Base-by-base conservation (phyloP, 2,888 invertebrate species). In the Achlya flavicornis region DNA sequence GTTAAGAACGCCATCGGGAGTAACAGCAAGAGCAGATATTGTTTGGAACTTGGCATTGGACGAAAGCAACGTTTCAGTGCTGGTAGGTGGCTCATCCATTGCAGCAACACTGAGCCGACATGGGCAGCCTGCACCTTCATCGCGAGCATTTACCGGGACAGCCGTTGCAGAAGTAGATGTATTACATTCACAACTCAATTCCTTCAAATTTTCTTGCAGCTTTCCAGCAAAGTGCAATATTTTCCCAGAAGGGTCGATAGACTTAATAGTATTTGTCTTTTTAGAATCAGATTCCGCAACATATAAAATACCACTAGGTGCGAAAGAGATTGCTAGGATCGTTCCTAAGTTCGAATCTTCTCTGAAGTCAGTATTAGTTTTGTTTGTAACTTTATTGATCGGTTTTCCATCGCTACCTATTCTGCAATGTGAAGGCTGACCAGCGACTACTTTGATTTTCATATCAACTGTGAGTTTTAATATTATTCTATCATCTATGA, bases 1-100 rank as follows among this genome's bases (percentile, higher is more conserved):
- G 90, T 99, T 98, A 59, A 99, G 94, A 64, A 98, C 97, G n/a
- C 99, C 98, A 86, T 98, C 98, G 46, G 99, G 98, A 41, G 98
- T 98, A 53, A 99, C 98, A 12, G 98, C 97, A 57, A 99, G 95
- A 12, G 98, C 97, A 53, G 97, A 97, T 84, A 97, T 97, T 6
- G 97, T 96, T 78, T 97, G 97, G 91, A 98, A 98, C 84, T 97
- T 96, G 0, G 98, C 98, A 85, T 98, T 98, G 5, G 98, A 97
- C 1, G 98, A 98, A 32, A 98, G 90, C 71, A 98, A 90, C 33
- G 97, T 98, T 87, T 97, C 97, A 1, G 97, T 97, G 84, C 97
- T 97, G 70, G 96, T 97, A 0, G 96, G 96, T 12, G 96, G 95
- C 77, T 96, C 96, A 41, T 94, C 94, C 33, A 95, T 94, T 64